Percentiles rank a stretch among this genome's conserved stretches.
Evolutionary conservation across 2,797 vertebrate genomes (phyloP).

Genomic region (Falco columbarius): DNA sequence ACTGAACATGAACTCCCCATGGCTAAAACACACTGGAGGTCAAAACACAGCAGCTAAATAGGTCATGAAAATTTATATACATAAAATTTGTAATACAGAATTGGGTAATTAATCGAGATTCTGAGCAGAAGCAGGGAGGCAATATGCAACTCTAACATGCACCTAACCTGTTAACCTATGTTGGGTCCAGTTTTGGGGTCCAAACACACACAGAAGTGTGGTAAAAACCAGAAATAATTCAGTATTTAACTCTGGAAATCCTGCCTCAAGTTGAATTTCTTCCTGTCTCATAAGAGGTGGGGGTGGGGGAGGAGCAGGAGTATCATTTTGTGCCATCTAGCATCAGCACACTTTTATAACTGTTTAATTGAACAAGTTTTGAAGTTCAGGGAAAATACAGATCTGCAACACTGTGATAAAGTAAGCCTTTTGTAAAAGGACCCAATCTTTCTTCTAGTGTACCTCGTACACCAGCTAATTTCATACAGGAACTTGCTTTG

Average conservation of each 20-base stretch:
- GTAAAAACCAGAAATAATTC: not conserved
- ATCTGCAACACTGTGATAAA: not conserved
- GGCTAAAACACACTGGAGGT: not conserved
- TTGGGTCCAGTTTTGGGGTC: not conserved
- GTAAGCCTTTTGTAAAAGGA: not conserved
- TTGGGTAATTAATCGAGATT: not conserved
- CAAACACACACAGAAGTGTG: not conserved
- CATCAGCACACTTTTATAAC: not conserved
- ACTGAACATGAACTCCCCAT: not conserved
- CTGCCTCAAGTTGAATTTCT: not conserved
- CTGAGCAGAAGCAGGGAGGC: not conserved
- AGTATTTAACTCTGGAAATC: not conserved
- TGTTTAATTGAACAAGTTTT: not conserved
- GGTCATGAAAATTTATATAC: not conserved
- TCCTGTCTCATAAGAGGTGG: not conserved
- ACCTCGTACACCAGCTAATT: not conserved
- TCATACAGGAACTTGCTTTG: not conserved
- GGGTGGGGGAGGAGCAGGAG: not conserved
- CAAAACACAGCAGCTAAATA: not conserved
- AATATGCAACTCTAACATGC: not conserved
- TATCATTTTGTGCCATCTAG: not conserved
- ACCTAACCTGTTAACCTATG: not conserved
- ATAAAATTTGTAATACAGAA: too few species aligned
- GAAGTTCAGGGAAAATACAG: not conserved
- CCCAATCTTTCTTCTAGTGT: not conserved